Evolutionary conservation across 1,140 invertebrate genomes (phyloP).

Genomic region (Magallana gigas): DNA sequence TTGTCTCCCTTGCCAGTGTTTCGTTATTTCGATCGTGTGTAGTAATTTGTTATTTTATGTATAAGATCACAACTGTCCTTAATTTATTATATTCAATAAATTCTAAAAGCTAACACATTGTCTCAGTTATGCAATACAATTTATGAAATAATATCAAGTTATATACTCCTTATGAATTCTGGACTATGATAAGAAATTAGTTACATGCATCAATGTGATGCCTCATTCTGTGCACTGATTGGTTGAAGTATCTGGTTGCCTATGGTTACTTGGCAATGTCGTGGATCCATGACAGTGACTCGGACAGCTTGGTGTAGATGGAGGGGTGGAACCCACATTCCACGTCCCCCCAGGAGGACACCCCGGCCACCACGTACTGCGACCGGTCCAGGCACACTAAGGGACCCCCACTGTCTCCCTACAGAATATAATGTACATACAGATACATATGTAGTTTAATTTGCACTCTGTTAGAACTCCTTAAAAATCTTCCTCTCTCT

Average conservation of each 20-base stretch:
- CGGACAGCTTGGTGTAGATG: conserved; percentile 45
- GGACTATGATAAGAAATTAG: too few relatives aligned
- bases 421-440: neutral
- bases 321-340: conserved; percentile 47
- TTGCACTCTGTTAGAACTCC: too few relatives aligned
- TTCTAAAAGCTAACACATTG: neutral
- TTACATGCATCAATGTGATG: too few relatives aligned
- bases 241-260: too few relatives aligned
- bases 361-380: conserved; percentile 40
- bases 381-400: conserved; percentile 41
- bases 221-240: too few relatives aligned
- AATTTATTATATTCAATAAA: conserved; percentile 17
- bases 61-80: neutral
- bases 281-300: conserved; percentile 50
- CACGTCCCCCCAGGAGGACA: conserved; percentile 55
- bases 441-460: too few relatives aligned
- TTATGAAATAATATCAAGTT: too few relatives aligned
- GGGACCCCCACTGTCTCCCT: conserved; percentile 57
- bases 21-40: conserved; percentile 6
- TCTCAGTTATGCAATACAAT: too few relatives aligned
- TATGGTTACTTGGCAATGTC: conserved; percentile 32
- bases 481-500: too few relatives aligned
- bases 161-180: too few relatives aligned
- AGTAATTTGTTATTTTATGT: neutral
- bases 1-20: neutral